Base-by-base conservation (phyloP, 1,140 invertebrate genomes). In the Diploscapter pachys region DNA sequence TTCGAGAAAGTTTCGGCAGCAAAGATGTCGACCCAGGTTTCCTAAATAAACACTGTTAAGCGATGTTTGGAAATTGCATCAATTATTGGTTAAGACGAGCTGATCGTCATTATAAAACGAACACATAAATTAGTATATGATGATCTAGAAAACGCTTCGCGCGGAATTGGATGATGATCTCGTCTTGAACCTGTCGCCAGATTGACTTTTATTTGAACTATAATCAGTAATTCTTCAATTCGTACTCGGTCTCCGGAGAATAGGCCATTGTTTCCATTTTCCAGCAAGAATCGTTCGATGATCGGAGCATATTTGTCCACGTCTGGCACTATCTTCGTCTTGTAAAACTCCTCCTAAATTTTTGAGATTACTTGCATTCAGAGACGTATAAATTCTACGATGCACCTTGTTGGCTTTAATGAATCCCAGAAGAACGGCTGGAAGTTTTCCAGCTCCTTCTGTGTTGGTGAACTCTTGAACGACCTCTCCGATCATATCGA, bases 1-100 rank as follows among this genome's bases (percentile, higher is more conserved):
- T 81, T 82, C 4, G 80, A 78, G 74, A 81, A 81, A 13, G 54
- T 80, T 68, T 81, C 80, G 57, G 80, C 80, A 5, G 81, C 80
- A 48, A 80, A 81, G 4, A 81, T 77, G 48, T 81, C 80, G 2
- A 80, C 80, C 80, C 80, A 81, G 53, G 81, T 81, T 11, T 67
- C 81, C 31, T 31, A 31, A 31, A 31, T 31, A 31, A 31, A 31
- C 31, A 31, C 31, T 31, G 31, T 31, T 31, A 31, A 31, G 31
- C 31, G 31, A 31, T 31, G 31, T 31, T 31, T 31, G 31, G 31
- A 31, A 31, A 31, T 31, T 31, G 31, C 31, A 31, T 31, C 31
- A 31, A 31, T 31, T 31, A 31, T 31, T 31, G 31, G 31, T 31
- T 31, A 31, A 31, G 31, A 31, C 31, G 31, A 31, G 31, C 31